Conservation (phyloP, 1,140 invertebrate genomes). For the Bombus huntii region DNA sequence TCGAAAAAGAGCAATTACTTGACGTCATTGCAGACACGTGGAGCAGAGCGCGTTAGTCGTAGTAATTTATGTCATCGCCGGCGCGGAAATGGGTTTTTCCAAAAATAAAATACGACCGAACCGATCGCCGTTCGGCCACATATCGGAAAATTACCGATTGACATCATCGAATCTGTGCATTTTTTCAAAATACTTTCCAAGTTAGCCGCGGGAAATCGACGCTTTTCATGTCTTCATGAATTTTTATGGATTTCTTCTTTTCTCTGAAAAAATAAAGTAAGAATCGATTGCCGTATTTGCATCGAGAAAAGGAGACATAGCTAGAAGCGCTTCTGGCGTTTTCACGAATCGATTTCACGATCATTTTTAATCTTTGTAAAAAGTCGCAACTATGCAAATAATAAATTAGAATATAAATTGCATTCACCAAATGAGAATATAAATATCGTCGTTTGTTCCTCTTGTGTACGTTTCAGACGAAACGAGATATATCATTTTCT, state of each 20-base stretch:
- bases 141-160: conserved; percentile 44
- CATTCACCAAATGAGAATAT: conserved; percentile 24
- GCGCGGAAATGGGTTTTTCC: conserved; percentile 42
- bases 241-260: not conserved
- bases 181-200: conserved; percentile 1
- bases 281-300: not conserved
- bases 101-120: conserved; percentile 38
- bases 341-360: not conserved
- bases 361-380: not conserved
- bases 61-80: conserved; percentile 31
- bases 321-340: not conserved
- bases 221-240: not conserved
- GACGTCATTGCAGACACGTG: conserved; percentile 58
- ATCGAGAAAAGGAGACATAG: not conserved
- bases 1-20: conserved; percentile 53
- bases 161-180: not conserved
- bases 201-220: not conserved
- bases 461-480: not conserved
- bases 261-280: not conserved
- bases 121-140: not conserved
- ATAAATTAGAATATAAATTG: not conserved
- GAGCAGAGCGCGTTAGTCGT: conserved; percentile 5
- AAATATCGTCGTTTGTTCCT: not conserved
- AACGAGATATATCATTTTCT: not conserved
- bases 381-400: conserved; percentile 5